Conservation (phyloP, 2,113 vertebrate genomes). For the Nannospalax galili region DNA sequence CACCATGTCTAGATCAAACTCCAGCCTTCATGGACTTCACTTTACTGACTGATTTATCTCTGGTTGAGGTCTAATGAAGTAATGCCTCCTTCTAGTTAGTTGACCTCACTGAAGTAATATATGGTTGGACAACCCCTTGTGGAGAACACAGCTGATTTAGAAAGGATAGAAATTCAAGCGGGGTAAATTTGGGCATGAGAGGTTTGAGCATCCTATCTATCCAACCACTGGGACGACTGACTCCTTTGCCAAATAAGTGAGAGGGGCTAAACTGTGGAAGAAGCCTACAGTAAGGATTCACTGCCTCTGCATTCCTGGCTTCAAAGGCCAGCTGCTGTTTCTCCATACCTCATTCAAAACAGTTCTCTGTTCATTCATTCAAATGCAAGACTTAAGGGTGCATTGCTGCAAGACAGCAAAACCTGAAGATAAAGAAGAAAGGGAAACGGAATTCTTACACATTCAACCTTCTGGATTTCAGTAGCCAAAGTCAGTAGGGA, state of each 20-base stretch:
- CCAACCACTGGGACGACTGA: background rate
- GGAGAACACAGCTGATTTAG: background rate
- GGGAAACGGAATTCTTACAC: background rate
- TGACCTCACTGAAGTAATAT: background rate
- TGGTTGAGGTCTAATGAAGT: background rate
- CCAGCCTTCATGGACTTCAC: background rate
- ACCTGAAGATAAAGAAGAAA: background rate
- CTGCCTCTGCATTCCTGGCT: background rate
- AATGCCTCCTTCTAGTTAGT: background rate
- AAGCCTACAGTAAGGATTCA: no score
- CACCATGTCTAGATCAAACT: background rate
- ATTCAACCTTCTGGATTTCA: background rate
- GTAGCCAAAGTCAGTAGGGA: background rate
- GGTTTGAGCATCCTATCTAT: background rate
- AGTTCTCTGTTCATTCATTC: background rate
- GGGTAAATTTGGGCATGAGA: background rate
- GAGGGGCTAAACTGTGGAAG: background rate
- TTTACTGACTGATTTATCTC: background rate
- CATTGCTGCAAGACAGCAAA: background rate
- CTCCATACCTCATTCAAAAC: background rate
- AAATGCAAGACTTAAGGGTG: background rate
- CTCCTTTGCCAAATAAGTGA: background rate
- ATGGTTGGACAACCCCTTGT: background rate
- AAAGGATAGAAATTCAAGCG: background rate
- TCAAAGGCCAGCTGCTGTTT: background rate